Base-by-base conservation (phyloP, 1,140 invertebrate genomes). In the Bombus picipes region DNA sequence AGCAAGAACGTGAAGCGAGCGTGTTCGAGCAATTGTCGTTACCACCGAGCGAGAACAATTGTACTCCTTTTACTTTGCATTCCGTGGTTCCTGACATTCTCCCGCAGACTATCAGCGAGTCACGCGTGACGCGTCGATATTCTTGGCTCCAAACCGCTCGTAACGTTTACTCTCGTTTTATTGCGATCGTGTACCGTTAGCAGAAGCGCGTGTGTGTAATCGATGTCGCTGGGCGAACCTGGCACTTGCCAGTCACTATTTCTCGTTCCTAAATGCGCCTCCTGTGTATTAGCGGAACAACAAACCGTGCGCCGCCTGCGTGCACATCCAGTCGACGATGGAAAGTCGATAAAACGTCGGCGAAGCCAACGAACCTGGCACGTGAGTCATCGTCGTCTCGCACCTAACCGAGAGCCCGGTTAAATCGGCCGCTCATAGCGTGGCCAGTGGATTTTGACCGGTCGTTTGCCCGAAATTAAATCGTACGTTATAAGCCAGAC, bases 261-360 rank as follows among this genome's bases (percentile, higher is more conserved):
- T 22, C n/a, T 39, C 32, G 5, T 66, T 66, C n/a, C 76, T 25
- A 79, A 37, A 70, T 39, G 25, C 34, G 34, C 15, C n/a, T 9
- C 2, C 32, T 66, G 32, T 34, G 15, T 66, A 83, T 88, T 76
- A 84, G 65, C 77, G 72, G 43, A 39, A 81, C 47, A 81, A 85
- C 78, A 89, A 85, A 88, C 47, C 37, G 57, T 53, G 75, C 12
- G 76, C 47, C 57, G 66, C 81, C 57, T 81, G 77, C 62, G 76
- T 59, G 80, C 70, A 75, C 71, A 75, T 75, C 62, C 65, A 74
- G 37, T 34, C 66, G 87, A 76, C 86, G 90, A 91, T 89, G 88
- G 83, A 91, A 91, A 90, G 89, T 91, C 89, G 89, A 92, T 90
- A 90, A 90, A 92, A 73, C 78, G 86, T 89, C 85, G 86, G 41